Base-by-base conservation (phyloP, 2,797 vertebrate genomes). In the Aeoliscus strigatus region DNA sequence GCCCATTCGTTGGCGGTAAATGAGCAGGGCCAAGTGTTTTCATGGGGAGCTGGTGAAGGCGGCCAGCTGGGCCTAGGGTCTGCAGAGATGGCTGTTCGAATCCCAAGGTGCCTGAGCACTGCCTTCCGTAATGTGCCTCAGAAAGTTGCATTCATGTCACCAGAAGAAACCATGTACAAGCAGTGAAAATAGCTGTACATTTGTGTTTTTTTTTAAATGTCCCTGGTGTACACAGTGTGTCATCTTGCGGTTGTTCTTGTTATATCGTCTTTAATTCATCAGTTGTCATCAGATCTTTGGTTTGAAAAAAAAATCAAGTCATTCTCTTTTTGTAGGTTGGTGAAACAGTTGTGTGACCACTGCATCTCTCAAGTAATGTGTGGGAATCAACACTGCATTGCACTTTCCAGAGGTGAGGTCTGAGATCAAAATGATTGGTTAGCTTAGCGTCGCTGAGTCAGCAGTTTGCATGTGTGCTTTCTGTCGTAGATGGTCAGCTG, bases 341-440 rank as follows among this genome's bases (percentile, higher is more conserved):
- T 99, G 59, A 97, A 94, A 73, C 93, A 93, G 47, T 77, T 98
- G 65, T 93, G 90, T 71, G 93, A 95, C 51, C 92, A 96, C 74
- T 91, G 71, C 3, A 94, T 99, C 77, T 87, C 94, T 50, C 96
- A 98, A 79, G 91, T 98, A 42, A 94, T 95, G 81, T 99, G 96
- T 85, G 96, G 96, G 58, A 96, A 91, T 66, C 92, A 94, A 83
- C 96, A 99, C 80, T 99, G 95, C 75, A 86, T 99, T 61, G 95
- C 94, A 84, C 92, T 99, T 77, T 92, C 94, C 66, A 90, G 90
- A 92, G 95, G 96, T 98, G n/a, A n/a, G n/a, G n/a, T n/a, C n/a
- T n/a, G n/a, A n/a, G n/a, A n/a, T n/a, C n/a, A n/a, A n/a, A n/a
- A 85, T 54, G 58, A 66, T 79, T 70, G 37, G 24, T 25, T 25